Evolutionary conservation across 2,113 vertebrate species (phyloP).

Genomic region (Sitta europaea): DNA sequence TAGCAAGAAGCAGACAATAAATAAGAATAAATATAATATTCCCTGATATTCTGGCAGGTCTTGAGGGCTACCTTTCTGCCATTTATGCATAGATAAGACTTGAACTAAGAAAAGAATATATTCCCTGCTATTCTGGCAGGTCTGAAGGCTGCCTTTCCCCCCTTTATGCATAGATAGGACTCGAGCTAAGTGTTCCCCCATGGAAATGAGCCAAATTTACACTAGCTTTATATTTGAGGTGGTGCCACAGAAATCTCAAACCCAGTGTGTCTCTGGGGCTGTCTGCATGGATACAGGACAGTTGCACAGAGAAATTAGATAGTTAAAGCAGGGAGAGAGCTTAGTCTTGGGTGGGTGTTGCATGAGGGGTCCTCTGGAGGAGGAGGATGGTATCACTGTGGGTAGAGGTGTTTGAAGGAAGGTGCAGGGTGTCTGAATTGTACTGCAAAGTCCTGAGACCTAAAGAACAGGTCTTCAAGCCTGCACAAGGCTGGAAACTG

Average conservation of each 20-base stretch:
- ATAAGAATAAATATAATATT: neutral
- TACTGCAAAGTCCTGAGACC: neutral
- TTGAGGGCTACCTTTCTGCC: neutral
- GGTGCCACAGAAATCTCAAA: neutral
- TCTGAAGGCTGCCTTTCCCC: neutral
- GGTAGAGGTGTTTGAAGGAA: neutral
- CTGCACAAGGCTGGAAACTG: neutral
- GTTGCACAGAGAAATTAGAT: neutral
- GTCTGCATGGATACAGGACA: neutral
- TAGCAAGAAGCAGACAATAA: constrained; percentile 27
- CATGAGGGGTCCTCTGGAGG: neutral
- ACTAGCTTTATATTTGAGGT: neutral
- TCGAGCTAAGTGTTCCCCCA: neutral
- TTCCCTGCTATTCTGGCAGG: neutral
- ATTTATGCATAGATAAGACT: constrained; percentile 9
- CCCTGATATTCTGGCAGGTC: neutral
- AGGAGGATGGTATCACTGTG: neutral
- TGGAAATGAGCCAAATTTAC: neutral
- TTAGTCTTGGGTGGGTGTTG: neutral
- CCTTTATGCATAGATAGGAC: neutral
- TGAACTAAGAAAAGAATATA: neutral
- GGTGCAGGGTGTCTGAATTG: neutral
- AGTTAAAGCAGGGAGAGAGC: neutral
- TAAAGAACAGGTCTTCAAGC: neutral
- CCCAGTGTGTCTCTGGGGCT: neutral